Base-by-base conservation (phyloP, 1,140 invertebrate genomes). In the Cecropterus lyciades region DNA sequence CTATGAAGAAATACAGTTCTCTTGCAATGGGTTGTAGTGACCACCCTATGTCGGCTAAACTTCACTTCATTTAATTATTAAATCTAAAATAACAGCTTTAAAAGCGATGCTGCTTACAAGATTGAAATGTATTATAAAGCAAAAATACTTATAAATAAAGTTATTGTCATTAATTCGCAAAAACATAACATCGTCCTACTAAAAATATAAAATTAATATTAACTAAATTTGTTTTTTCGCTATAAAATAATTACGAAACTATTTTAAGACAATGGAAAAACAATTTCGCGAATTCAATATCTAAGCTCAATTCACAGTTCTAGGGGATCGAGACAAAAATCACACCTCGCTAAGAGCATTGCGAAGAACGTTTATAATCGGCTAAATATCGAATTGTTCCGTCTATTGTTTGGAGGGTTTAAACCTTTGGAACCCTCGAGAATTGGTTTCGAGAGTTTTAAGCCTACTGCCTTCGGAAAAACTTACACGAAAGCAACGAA, bases 311-410 rank as follows among this genome's bases (percentile, higher is more conserved):
- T 56, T 62, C 30, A 40, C 57, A 62, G 15, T 62, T 62, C 15
- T n/a, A 48, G 16, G 46, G 45, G 45, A 20, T 11, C 11, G 59
- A 67, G 69, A 78, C 79, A 90, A 84, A 87, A 90, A 88, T 90
- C 80, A 84, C 85, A 86, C 80, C 84, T 86, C 77, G 65, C 77
- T 91, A 91, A 91, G 87, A 87, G 89, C 86, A 89, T 91, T 91
- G 89, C 72, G 53, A 52, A 43, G 73, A 82, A 84, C 85, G 77
- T 82, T 89, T 87, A 91, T 91, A 91, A 91, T 91, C 89, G 89
- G 84, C 89, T 91, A 85, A 91, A 89, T 90, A 91, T 91, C 85
- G 87, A 91, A 91, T 89, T 87, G 89, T 91, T 90, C 82, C 85
- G 84, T 77, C 87, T 81, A 91, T 89, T 91, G 89, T 91, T 87